Conservation (phyloP, 1,140 invertebrate species). For the Temnothorax nylanderi region DNA sequence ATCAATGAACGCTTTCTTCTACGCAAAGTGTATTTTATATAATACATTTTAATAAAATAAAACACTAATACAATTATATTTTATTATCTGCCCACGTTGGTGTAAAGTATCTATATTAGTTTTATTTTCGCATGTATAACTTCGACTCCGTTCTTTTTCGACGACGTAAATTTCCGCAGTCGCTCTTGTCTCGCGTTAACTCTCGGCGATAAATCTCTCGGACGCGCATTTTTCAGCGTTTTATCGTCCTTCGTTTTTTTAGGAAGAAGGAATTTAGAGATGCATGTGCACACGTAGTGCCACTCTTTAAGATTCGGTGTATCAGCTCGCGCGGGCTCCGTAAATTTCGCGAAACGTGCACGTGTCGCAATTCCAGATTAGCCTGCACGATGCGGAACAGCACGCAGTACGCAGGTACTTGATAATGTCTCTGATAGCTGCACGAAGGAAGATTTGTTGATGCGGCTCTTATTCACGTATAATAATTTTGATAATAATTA, state of each 20-base stretch:
- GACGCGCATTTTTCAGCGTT: constrained; percentile 64
- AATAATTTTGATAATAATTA: constrained; percentile 9
- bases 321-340: constrained; percentile 60
- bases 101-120: background rate
- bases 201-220: constrained; percentile 62
- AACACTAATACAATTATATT: background rate
- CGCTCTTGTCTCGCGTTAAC: constrained; percentile 49
- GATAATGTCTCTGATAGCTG: constrained; percentile 23
- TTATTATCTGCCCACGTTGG: background rate
- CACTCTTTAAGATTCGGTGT: constrained; percentile 72
- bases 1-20: background rate
- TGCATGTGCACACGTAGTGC: constrained; percentile 46
- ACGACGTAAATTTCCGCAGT: constrained; percentile 52
- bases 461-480: background rate
- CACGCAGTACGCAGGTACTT: constrained; percentile 25
- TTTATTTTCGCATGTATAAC: background rate
- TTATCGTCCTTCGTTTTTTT: constrained; percentile 54
- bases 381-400: constrained; percentile 58
- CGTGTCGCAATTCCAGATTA: constrained; percentile 71
- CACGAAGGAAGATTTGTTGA: background rate
- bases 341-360: constrained; percentile 72
- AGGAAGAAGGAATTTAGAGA: constrained; percentile 35
- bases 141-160: background rate
- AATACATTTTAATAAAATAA: background rate
- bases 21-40: background rate